phyloP scores from a whole-genome alignment of 2,888 invertebrate species.

The Orthosia gothica region DNA sequence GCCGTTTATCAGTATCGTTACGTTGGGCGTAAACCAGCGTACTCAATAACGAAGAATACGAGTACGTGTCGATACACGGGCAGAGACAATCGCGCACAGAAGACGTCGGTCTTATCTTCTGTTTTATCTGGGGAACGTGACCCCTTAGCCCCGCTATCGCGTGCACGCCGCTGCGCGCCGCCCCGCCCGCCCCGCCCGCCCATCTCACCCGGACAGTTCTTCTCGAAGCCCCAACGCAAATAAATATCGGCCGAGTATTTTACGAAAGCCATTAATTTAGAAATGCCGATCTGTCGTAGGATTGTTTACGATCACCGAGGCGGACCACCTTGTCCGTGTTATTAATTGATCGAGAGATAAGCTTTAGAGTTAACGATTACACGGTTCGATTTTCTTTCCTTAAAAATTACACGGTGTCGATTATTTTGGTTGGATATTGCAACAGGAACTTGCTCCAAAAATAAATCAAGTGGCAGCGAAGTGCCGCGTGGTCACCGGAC shows the following conservation, averaged over 20 bases:
- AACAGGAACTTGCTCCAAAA: conserved; percentile 73
- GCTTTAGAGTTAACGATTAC: conserved; percentile 75
- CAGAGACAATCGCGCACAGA: conserved; percentile 86
- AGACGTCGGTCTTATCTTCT: conserved; percentile 84
- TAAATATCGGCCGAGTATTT: conserved; percentile 74
- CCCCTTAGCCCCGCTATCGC: conserved; percentile 90
- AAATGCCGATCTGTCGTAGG: conserved; percentile 85
- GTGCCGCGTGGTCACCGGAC: conserved; percentile 68
- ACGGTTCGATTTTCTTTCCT: conserved; percentile 69
- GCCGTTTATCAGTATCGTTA: conserved; percentile 58
- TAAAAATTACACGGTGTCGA: conserved; percentile 59
- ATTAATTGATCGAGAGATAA: conserved; percentile 89
- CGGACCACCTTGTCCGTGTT: conserved; percentile 87
- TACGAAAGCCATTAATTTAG: conserved; percentile 86
- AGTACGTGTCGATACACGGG: conserved; percentile 68
- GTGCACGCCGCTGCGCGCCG: conserved; percentile 74
- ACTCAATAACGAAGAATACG: conserved; percentile 58
- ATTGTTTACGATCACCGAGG: conserved; percentile 83
- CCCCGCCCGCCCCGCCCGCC: conserved; percentile 83
- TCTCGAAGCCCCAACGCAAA: conserved; percentile 77
- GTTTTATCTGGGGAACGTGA: conserved; percentile 89
- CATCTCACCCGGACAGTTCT: conserved; percentile 81
- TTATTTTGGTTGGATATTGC: conserved; percentile 58
- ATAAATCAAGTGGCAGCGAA: conserved; percentile 72
- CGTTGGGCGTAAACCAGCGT: conserved; percentile 49